phyloP scores from a whole-genome alignment of 2,113 vertebrate genomes.

The Columbina picui region DNA sequence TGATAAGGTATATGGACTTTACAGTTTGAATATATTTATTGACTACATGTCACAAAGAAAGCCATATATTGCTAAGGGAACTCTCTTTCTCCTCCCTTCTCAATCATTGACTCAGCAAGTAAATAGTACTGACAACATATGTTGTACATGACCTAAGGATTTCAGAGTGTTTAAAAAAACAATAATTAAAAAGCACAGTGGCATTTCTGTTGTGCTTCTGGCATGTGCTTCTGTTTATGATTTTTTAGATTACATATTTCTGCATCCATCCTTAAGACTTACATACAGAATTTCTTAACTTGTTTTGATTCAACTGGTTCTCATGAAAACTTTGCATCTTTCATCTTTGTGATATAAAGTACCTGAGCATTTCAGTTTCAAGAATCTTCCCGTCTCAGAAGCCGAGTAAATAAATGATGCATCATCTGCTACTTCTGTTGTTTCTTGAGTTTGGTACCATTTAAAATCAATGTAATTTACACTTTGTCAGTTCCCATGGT shows the following conservation, averaged over 20 bases:
- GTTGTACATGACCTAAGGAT: background rate
- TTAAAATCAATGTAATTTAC: background rate
- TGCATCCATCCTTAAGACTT: background rate
- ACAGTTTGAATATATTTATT: background rate
- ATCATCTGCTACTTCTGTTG: background rate
- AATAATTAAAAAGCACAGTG: background rate
- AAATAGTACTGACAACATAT: background rate
- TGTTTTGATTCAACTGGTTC: background rate
- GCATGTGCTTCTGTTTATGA: background rate
- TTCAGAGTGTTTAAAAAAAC: background rate
- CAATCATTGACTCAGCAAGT: background rate
- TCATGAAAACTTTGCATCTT: background rate
- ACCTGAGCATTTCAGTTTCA: background rate
- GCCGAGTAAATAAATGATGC: background rate
- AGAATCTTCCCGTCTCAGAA: background rate
- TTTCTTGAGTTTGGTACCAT: background rate
- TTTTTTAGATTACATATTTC: background rate
- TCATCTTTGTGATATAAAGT: background rate
- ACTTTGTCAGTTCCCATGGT: background rate
- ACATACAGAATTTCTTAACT: rapidly evolving
- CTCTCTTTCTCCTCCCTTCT: background rate
- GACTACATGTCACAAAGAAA: background rate
- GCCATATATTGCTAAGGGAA: background rate
- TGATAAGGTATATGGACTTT: background rate
- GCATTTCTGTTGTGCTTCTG: background rate